These are phyloP conservation scores for Plebejus argus DNA, from an alignment of 2,888 invertebrate species.

Conservation along the genomic window DNA sequence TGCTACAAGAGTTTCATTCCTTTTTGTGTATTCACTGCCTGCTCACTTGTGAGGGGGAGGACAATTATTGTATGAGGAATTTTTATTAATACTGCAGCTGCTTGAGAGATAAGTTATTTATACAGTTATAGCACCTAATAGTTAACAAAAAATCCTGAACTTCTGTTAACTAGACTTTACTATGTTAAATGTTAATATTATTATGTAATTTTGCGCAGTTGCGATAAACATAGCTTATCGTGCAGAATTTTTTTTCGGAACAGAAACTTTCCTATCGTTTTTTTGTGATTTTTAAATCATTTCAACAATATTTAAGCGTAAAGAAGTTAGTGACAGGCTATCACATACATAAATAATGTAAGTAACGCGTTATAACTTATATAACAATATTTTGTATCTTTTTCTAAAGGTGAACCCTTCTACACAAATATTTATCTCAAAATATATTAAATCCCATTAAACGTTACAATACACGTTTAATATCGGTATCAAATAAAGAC, in stretches of 20 bases:
- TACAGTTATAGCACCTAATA: neutral
- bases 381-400: neutral
- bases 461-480: constrained; percentile 11
- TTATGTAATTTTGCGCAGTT: neutral
- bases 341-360: too few species aligned
- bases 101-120: neutral
- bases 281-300: too few species aligned
- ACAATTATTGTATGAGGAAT: neutral
- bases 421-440: neutral
- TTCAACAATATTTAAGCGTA: too few species aligned
- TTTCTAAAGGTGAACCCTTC: neutral
- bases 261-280: too few species aligned
- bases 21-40: constrained; percentile 22
- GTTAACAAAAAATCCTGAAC: neutral
- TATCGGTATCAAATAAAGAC: constrained; percentile 16
- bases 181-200: too few species aligned
- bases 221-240: neutral
- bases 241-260: too few species aligned
- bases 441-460: neutral
- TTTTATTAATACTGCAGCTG: neutral
- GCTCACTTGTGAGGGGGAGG: neutral
- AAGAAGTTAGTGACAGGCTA: too few species aligned
- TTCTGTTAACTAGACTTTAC: too few species aligned
- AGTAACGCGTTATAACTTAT: too few species aligned
- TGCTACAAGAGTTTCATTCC: constrained; percentile 51